Conservation (phyloP, 2,113 vertebrate species). For the Ptilonorhynchus violaceus region DNA sequence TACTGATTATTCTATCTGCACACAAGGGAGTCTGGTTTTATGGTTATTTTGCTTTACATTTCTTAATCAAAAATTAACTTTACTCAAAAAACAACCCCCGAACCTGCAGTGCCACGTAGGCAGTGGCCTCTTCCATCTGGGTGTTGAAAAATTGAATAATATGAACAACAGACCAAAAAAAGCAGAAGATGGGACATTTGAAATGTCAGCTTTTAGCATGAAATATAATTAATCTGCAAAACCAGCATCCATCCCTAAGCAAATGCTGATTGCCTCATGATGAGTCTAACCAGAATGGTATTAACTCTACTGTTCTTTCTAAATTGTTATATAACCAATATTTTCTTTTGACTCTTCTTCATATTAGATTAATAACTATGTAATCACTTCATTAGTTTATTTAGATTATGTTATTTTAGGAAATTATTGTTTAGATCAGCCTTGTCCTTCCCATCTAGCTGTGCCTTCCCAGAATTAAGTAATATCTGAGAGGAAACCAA, state of each 20-base stretch:
- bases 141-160: not conserved
- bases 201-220: not conserved
- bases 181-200: not conserved
- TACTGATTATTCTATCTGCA: not conserved
- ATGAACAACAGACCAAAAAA: not conserved
- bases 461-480: slow-evolving; percentile 53
- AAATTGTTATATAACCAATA: not conserved
- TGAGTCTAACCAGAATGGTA: not conserved
- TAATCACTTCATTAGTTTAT: slow-evolving; percentile 67
- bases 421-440: slow-evolving; percentile 55
- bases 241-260: not conserved
- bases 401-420: slow-evolving; percentile 61
- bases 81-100: not conserved
- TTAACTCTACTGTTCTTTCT: not conserved
- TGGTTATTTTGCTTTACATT: not conserved
- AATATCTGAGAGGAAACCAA: slow-evolving; percentile 72
- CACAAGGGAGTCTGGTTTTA: not conserved
- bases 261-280: slow-evolving; percentile 33
- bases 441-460: slow-evolving; percentile 21
- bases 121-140: not conserved
- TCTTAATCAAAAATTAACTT: not conserved
- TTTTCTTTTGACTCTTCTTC: slow-evolving; percentile 21
- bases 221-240: slow-evolving; percentile 7
- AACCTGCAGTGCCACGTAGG: not conserved
- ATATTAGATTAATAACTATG: slow-evolving; percentile 51